Conservation (phyloP, 2,888 invertebrate species). For the Chirona hameri region DNA sequence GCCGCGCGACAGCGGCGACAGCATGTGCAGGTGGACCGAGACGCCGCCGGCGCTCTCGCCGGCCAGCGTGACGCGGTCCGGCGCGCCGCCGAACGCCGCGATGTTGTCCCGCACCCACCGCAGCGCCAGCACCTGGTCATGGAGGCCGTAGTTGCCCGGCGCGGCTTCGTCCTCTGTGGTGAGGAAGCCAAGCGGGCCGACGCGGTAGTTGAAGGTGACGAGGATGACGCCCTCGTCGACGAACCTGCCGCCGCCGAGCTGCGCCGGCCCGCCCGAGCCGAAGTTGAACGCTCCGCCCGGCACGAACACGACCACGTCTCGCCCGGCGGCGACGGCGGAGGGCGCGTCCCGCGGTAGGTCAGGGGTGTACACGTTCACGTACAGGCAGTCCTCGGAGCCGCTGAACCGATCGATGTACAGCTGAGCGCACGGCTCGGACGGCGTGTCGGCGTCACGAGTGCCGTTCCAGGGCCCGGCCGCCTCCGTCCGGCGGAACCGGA, state of each 20-base stretch:
- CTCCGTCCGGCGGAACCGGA: not conserved
- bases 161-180: conserved; percentile 32
- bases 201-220: conserved; percentile 40
- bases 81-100: conserved; percentile 32
- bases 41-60: conserved; percentile 34
- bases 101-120: conserved; percentile 33
- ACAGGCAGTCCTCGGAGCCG: conserved; percentile 91
- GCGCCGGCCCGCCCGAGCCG: conserved; percentile 38
- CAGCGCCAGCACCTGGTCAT: conserved; percentile 33
- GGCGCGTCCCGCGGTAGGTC: conserved; percentile 37
- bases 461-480: conserved; percentile 48
- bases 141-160: conserved; percentile 34
- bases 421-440: conserved; percentile 85
- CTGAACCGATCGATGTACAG: conserved; percentile 84
- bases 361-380: conserved; percentile 92
- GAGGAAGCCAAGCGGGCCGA: conserved; percentile 38
- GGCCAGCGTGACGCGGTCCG: conserved; percentile 31
- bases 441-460: conserved; percentile 70
- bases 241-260: conserved; percentile 36
- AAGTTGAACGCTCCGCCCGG: conserved; percentile 41
- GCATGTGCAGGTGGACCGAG: conserved; percentile 32
- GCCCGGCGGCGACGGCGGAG: not conserved
- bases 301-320: conserved; percentile 41
- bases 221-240: conserved; percentile 38
- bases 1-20: conserved; percentile 35